Base-by-base conservation (phyloP, 1,140 invertebrate genomes). In the Drosophila rhopaloa region DNA sequence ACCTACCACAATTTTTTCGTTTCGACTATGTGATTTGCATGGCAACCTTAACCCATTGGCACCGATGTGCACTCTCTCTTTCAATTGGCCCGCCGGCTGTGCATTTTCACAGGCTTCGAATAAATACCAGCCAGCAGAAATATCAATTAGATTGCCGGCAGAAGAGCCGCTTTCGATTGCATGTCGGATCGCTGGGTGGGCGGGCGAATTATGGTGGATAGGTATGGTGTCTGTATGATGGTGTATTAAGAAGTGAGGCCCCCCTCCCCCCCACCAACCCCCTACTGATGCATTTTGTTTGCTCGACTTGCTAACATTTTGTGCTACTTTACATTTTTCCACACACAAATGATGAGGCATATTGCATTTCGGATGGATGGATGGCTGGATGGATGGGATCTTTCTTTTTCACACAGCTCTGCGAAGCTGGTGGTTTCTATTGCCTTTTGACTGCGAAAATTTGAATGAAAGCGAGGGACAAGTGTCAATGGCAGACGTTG, bases 11-110 rank as follows among this genome's bases (percentile, higher is more conserved):
- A 77, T 50, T 27, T 53, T 53, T 29, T 29, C 29, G 16, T 46
- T 50, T 55, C 19, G 48, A 37, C 43, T 32, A 38, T 24, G 56
- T 24, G 48, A 75, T 85, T 82, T 79, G 83, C 84, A 76, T 79
- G 63, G 35, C 84, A 83, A 83, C 83, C 84, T 83, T 88, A 83
- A 88, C 83, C 83, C 84, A 88, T 83, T 88, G 83, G 38, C 83
- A 89, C 63, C 86, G 32, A 76, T 85, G 41, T 53, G 19, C 46
- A 71, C 81, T 77, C 81, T 84, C 81, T 84, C 81, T 73, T 71
- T 85, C 77, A 81, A 81, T 83, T 83, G 78, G 60, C 38, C 57
- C 44, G 9, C 14, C n/a, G 14, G 41, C 11, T 73, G 76, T 57
- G 62, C 55, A 43, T 79, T 79, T 83, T 62, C 81, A 81, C 80